A percentile compares a stretch with the other conserved stretches of the same genome.
Conservation (phyloP, 2,797 vertebrate genomes). For the Aeoliscus strigatus region DNA sequence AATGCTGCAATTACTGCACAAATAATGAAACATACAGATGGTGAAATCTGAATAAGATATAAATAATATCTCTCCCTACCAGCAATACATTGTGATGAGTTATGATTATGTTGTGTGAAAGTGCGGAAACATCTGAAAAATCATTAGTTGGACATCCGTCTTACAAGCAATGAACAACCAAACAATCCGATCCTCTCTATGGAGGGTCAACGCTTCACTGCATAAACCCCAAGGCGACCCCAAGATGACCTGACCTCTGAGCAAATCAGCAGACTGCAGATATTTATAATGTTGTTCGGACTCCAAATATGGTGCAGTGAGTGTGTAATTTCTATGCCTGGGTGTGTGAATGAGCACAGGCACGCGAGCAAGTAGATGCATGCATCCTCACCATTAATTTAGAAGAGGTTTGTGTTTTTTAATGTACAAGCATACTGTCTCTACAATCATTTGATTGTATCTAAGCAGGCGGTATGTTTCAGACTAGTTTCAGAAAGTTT, state of each 20-base stretch:
- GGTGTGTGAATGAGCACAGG: slow-evolving; percentile 1
- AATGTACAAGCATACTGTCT: neutral
- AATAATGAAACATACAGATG: neutral
- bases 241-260: slow-evolving; percentile 5
- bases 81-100: too few species aligned
- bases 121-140: too few species aligned
- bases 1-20: slow-evolving; percentile 1
- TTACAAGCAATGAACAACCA: slow-evolving; percentile 1
- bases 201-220: slow-evolving; percentile 4
- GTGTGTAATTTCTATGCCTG: neutral
- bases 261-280: slow-evolving; percentile 11
- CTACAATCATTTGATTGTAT: too few species aligned
- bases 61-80: too few species aligned
- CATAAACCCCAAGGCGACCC: slow-evolving; percentile 6
- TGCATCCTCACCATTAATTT: too few species aligned
- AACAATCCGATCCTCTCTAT: neutral
- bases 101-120: too few species aligned
- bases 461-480: too few species aligned
- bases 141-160: too few species aligned
- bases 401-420: neutral
- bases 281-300: slow-evolving; percentile 1
- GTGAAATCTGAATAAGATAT: too few species aligned
- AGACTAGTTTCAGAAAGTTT: too few species aligned
- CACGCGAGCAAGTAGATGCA: too few species aligned
- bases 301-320: slow-evolving; percentile 1